Percentiles rank a stretch among this genome's conserved stretches.
phyloP scores from a whole-genome alignment of 2,797 vertebrate species.

The Eutrigla gurnardus region DNA sequence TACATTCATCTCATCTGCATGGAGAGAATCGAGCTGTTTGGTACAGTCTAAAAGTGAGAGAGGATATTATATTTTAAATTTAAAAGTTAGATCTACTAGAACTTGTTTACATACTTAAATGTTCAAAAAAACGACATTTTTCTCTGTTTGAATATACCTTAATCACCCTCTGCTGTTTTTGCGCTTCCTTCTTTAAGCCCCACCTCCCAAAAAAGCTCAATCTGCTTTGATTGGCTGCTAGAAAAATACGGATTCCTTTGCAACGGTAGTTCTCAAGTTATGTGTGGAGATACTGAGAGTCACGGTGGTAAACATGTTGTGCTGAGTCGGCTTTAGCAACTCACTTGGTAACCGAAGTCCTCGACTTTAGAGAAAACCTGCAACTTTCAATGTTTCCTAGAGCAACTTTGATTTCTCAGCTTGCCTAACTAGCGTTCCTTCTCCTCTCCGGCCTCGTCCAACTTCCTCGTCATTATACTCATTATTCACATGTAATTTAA shows the following conservation, averaged over 20 bases:
- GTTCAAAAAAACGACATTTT: no score
- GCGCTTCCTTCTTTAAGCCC: not conserved
- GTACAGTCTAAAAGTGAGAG: not conserved
- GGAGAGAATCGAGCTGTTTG: not conserved
- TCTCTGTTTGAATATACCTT: not conserved
- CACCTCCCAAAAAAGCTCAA: not conserved
- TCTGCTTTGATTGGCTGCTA: not conserved
- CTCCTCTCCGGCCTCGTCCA: not conserved
- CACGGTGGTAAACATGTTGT: not conserved
- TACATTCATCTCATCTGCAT: not conserved
- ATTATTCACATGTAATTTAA: constrained; percentile 19
- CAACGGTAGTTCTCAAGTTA: not conserved
- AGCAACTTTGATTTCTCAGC: not conserved
- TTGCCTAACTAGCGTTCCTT: not conserved
- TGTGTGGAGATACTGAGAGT: not conserved
- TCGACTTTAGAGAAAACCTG: not conserved
- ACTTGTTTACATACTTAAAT: not conserved
- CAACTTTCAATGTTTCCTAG: not conserved
- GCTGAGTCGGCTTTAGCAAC: not conserved
- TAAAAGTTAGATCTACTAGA: not conserved
- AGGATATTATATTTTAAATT: no score
- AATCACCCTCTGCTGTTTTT: not conserved
- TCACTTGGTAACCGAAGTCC: not conserved
- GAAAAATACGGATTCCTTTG: not conserved
- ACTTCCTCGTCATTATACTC: not conserved